A percentile compares a stretch with the other conserved stretches of the same genome.
Conservation (phyloP, 2,113 vertebrate species). For the Sminthopsis crassicaudata region DNA sequence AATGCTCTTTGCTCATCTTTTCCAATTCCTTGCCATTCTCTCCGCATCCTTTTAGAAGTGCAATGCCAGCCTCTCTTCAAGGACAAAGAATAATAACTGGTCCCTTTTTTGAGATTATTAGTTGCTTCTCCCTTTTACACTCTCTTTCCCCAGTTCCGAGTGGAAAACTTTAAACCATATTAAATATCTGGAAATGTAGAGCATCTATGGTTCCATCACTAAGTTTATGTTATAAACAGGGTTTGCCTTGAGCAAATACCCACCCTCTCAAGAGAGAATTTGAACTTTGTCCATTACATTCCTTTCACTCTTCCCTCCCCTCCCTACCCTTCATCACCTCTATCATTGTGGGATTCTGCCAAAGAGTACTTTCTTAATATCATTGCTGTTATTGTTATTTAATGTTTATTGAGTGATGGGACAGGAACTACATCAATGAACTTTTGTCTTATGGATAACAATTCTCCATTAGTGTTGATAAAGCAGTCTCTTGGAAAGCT, state of each 20-base stretch:
- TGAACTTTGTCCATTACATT: not conserved
- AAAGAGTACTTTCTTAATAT: constrained; percentile 24
- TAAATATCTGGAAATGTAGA: not conserved
- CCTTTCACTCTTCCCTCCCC: constrained; percentile 2
- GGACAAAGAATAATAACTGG: not conserved
- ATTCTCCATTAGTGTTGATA: constrained; percentile 61
- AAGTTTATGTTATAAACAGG: not conserved
- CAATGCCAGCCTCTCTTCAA: not conserved
- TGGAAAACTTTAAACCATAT: not conserved
- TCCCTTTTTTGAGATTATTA: not conserved
- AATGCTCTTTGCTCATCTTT: not conserved
- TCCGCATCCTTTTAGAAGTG: constrained; percentile 14
- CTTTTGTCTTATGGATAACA: constrained; percentile 2
- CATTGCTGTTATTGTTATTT: constrained; percentile 39
- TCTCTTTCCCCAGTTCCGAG: not conserved
- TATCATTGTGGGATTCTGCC: constrained; percentile 17
- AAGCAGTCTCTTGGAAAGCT: constrained; percentile 56
- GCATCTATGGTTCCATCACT: not conserved
- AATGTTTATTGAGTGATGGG: constrained; percentile 61
- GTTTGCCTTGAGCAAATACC: not conserved
- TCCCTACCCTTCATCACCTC: constrained; percentile 12
- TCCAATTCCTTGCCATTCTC: not conserved
- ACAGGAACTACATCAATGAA: constrained; percentile 48
- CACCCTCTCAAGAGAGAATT: not conserved
- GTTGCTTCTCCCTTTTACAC: not conserved